Base-by-base conservation (phyloP, 2,888 invertebrate species). In the Cephus spinipes region DNA sequence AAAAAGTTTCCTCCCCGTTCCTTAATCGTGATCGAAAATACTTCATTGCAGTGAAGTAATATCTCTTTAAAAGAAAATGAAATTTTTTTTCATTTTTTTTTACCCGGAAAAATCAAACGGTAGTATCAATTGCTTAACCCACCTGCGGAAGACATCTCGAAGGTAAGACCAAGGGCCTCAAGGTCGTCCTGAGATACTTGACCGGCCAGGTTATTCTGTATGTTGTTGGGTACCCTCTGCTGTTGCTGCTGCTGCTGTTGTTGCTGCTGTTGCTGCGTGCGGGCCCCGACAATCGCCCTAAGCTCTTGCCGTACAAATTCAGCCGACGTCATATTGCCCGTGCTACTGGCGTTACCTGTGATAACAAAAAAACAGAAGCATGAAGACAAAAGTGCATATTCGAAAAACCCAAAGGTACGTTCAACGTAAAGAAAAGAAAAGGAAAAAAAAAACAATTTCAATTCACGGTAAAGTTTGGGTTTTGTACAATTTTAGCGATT, bases 241-340 rank as follows among this genome's bases (percentile, higher is more conserved):
- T 91, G 91, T 77, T 86, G 86, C 76, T 83, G 85, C 75, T 81
- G 82, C 55, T 85, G 85, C 32, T 84, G 87, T 2, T 55, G 79
- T 83, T 87, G 82, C 86, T 84, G 84, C 74, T 85, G 85, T 40
- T 92, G 92, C 84, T 94, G 93, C 68, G 96, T 96, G 88, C 98
- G 94, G 77, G 96, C 97, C 84, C 96, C 97, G 80, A 98, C 97
- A 82, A 96, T 95, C 75, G 97, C 97, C 86, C 98, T 94, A 88
- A 98, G 93, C 92, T 98, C 97, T 92, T 98, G 97, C 89, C 97
- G 95, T 85, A 98, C 98, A 92, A 96, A 98, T 92, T 98, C 98
- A 9, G 55, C 55, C 76, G 97, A 96, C 80, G 95, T 94, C 91
- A 94, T 94, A 88, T 93, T 94, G 88, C 93, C 94, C 83, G 92